These are phyloP conservation scores for Mythimna impura DNA, from an alignment of 2,888 invertebrate genomes.

Conservation along the genomic window DNA sequence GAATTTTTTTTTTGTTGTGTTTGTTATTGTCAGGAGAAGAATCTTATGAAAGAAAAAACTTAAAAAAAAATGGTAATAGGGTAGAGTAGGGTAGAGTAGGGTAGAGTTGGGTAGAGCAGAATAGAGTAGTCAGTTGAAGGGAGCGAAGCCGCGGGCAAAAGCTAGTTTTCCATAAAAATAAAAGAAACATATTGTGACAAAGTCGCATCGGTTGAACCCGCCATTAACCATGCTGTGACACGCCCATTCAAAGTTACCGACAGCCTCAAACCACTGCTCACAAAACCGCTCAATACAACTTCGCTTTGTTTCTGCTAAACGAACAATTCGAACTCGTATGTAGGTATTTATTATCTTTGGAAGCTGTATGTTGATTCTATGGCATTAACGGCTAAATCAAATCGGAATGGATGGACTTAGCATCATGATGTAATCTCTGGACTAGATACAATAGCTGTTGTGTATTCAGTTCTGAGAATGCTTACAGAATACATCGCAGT, in stretches of 20 bases:
- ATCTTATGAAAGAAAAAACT: no score
- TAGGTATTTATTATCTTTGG: conserved; percentile 47
- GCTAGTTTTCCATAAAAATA: neutral
- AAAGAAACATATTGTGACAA: neutral
- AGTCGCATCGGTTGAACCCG: neutral
- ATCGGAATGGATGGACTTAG: conserved; percentile 19
- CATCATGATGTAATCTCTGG: conserved; percentile 24
- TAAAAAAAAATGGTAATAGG: no score
- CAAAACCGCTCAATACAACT: conserved; percentile 15
- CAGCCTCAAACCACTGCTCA: conserved; percentile 12
- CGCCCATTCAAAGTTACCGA: conserved; percentile 31
- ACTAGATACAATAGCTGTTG: conserved; percentile 17
- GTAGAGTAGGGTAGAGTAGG: no score
- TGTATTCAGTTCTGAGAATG: conserved; percentile 9
- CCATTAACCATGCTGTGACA: conserved; percentile 14
- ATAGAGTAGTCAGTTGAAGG: no score
- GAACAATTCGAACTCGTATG: neutral
- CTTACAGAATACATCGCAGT: neutral
- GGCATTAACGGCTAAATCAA: conserved; percentile 48
- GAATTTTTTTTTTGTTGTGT: no score
- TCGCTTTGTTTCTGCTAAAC: conserved; percentile 34
- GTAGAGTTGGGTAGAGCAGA: no score
- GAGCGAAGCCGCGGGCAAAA: no score
- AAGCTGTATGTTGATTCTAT: conserved; percentile 14
- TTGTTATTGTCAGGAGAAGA: no score